Evolutionary conservation across 2,888 invertebrate genomes (phyloP).

Genomic region (Diarsia dahlii): DNA sequence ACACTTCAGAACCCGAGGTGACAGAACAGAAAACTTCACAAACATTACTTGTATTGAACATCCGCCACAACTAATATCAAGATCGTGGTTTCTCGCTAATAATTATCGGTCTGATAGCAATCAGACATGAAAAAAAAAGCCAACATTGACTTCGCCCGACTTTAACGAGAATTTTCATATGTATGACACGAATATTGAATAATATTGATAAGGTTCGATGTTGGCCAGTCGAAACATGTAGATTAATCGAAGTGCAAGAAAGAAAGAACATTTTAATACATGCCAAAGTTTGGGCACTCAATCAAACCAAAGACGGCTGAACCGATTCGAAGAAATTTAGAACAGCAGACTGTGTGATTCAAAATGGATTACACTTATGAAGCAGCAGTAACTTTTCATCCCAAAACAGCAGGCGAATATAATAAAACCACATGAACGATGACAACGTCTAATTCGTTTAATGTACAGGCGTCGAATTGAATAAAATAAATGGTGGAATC

Average conservation of each 20-base stretch:
- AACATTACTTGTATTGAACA: constrained; percentile 38
- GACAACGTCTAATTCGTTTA: constrained; percentile 9
- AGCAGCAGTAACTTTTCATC: neutral
- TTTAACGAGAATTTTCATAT: constrained; percentile 69
- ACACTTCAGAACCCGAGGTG: constrained; percentile 50
- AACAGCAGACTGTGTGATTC: neutral
- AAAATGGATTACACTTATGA: neutral
- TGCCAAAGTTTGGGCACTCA: constrained; percentile 23
- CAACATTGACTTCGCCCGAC: constrained; percentile 70
- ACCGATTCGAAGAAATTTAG: neutral
- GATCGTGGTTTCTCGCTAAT: constrained; percentile 67
- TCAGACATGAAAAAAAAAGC: constrained; percentile 74
- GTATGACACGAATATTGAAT: constrained; percentile 78
- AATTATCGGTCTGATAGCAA: constrained; percentile 72
- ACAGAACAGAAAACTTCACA: constrained; percentile 31
- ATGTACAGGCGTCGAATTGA: constrained; percentile 26
- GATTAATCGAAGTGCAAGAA: constrained; percentile 41
- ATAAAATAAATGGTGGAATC: constrained; percentile 53
- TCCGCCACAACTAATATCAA: constrained; percentile 52
- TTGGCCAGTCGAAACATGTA: constrained; percentile 55
- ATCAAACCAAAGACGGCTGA: neutral
- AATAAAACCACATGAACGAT: constrained; percentile 25
- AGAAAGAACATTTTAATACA: constrained; percentile 7
- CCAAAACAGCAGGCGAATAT: constrained; percentile 9
- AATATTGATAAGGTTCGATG: constrained; percentile 62